These are phyloP conservation scores for Actenoides hombroni DNA, from an alignment of 2,113 vertebrate species.

Conservation along the genomic window DNA sequence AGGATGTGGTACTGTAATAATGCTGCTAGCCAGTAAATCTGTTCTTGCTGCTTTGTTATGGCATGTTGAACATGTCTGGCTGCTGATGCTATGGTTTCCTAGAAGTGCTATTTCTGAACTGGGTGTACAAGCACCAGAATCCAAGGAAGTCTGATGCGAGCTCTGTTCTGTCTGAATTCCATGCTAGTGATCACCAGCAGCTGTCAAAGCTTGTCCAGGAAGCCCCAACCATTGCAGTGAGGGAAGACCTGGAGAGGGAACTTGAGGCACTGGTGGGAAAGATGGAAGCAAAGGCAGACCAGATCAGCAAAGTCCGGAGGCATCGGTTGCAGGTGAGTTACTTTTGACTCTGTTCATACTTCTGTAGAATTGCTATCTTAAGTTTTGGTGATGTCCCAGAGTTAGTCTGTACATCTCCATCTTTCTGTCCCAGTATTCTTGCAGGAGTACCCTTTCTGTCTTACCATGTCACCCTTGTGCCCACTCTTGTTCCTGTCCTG, in stretches of 20 bases:
- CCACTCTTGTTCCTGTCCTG: neutral
- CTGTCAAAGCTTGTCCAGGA: conserved; percentile 81
- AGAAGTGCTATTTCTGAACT: neutral
- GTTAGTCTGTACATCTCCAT: neutral
- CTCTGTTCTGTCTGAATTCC: neutral
- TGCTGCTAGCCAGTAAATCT: neutral
- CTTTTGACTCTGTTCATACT: neutral
- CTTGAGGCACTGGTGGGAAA: conserved; percentile 84
- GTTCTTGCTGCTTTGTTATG: neutral
- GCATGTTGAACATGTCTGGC: neutral
- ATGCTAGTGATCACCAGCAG: conserved; percentile 84
- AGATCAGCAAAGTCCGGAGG: conserved; percentile 88
- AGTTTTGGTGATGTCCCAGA: neutral
- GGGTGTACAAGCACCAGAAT: neutral
- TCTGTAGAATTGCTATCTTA: neutral
- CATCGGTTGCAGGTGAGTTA: conserved; percentile 82
- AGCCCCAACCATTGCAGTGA: conserved; percentile 73
- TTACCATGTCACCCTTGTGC: neutral
- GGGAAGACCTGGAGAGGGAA: conserved; percentile 81
- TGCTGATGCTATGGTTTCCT: neutral
- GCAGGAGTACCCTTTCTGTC: neutral
- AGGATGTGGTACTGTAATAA: neutral
- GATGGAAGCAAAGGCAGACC: conserved; percentile 94
- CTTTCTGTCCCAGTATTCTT: neutral
- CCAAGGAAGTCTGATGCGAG: neutral